Conservation (phyloP, 2,113 vertebrate species). For the Syngnathus floridae region DNA sequence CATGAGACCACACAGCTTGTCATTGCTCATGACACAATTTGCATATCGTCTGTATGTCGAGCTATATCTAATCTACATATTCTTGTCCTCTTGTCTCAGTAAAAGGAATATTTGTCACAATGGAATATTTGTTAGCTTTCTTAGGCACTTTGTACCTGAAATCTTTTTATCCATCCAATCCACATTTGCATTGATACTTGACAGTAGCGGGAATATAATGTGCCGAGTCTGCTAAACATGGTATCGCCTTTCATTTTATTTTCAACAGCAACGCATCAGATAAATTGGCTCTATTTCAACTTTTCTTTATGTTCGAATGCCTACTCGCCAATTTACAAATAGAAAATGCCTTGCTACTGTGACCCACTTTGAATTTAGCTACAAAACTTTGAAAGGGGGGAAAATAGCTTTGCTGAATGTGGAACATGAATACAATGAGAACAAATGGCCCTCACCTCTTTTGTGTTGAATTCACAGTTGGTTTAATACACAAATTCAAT, state of each 20-base stretch:
- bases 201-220: constrained; percentile 8
- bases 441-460: not conserved
- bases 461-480: not conserved
- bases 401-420: not conserved
- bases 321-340: constrained; percentile 2
- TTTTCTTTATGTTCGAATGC: not conserved
- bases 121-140: constrained; percentile 7
- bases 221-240: constrained; percentile 19
- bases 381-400: not conserved
- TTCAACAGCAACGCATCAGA: constrained; percentile 8
- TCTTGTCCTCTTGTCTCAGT: constrained; percentile 19
- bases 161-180: not conserved
- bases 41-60: constrained; percentile 28
- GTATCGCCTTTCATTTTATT: constrained; percentile 7
- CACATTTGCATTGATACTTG: constrained; percentile 15
- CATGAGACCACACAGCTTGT: constrained; percentile 8
- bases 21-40: constrained; percentile 45
- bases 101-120: not conserved
- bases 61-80: constrained; percentile 26
- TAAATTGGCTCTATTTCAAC: constrained; percentile 11
- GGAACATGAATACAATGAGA: not conserved
- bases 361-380: not conserved
- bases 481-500: not conserved
- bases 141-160: not conserved
- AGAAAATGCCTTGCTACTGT: not conserved